Conservation (phyloP, 30 jellyfish, hydroid and myxozoan species). For the Hydractinia echinata region DNA sequence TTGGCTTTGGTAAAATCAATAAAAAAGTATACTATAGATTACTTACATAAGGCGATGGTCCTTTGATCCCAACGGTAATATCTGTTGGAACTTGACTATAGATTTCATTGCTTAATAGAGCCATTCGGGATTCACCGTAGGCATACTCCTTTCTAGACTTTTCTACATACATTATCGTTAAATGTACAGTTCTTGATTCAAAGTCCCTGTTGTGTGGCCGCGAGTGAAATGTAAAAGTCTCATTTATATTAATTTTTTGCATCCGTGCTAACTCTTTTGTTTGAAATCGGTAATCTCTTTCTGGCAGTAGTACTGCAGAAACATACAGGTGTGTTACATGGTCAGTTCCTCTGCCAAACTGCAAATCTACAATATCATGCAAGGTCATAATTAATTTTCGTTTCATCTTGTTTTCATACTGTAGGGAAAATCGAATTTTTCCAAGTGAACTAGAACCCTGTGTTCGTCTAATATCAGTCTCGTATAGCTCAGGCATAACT, state of each 20-base stretch:
- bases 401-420: constrained; percentile 69
- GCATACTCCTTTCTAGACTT: constrained; percentile 49
- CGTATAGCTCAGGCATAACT: constrained; percentile 63
- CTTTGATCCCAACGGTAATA: constrained; percentile 56
- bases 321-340: constrained; percentile 46
- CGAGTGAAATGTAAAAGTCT: constrained; percentile 65
- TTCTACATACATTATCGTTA: constrained; percentile 53
- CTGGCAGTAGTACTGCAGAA: constrained; percentile 60
- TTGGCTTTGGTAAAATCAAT: not conserved
- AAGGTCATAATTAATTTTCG: constrained; percentile 38
- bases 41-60: constrained; percentile 64
- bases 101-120: constrained; percentile 69
- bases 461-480: constrained; percentile 50
- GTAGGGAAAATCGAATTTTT: constrained; percentile 58
- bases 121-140: constrained; percentile 82
- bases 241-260: constrained; percentile 35
- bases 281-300: constrained; percentile 58
- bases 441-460: constrained; percentile 79
- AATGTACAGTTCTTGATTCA: constrained; percentile 61
- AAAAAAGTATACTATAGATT: not conserved
- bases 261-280: constrained; percentile 37
- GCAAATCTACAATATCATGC: constrained; percentile 40
- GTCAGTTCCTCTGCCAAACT: constrained; percentile 35
- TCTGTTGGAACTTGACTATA: constrained; percentile 79
- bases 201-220: constrained; percentile 90